Evolutionary conservation across 2,113 vertebrate genomes (phyloP).

Genomic region (Phodopus roborovskii): DNA sequence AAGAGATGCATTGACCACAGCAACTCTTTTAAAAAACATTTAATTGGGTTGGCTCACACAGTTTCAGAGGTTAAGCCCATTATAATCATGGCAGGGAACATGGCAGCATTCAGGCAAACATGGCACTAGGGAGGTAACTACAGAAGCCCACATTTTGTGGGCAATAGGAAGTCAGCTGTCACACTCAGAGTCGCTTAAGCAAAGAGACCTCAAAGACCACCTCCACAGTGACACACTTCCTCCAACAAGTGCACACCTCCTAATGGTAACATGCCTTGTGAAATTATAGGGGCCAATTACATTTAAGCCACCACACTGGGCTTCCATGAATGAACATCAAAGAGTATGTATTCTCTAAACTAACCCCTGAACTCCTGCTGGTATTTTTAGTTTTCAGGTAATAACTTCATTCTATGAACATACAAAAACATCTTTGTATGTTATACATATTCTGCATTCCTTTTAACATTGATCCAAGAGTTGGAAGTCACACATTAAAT

Average conservation of each 20-base stretch:
- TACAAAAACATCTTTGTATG: not conserved
- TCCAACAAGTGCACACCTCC: not conserved
- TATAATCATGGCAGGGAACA: not conserved
- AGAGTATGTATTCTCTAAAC: not conserved
- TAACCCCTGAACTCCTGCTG: not conserved
- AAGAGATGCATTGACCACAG: not conserved
- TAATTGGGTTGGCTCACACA: not conserved
- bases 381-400: not conserved
- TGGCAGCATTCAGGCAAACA: not conserved
- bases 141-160: not conserved
- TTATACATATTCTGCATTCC: not conserved
- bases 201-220: not conserved
- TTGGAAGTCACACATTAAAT: not conserved
- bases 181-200: not conserved
- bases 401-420: not conserved
- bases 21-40: not conserved
- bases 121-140: not conserved
- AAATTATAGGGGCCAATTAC: not conserved
- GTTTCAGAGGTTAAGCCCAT: not conserved
- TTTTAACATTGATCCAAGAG: not conserved
- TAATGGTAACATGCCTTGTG: not conserved
- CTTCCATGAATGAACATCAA: not conserved
- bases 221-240: not conserved
- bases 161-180: not conserved
- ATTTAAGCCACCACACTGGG: not conserved